A percentile compares a stretch with the other conserved stretches of the same genome.
phyloP scores from a whole-genome alignment of 2,113 vertebrate species.

The Perognathus longimembris region DNA sequence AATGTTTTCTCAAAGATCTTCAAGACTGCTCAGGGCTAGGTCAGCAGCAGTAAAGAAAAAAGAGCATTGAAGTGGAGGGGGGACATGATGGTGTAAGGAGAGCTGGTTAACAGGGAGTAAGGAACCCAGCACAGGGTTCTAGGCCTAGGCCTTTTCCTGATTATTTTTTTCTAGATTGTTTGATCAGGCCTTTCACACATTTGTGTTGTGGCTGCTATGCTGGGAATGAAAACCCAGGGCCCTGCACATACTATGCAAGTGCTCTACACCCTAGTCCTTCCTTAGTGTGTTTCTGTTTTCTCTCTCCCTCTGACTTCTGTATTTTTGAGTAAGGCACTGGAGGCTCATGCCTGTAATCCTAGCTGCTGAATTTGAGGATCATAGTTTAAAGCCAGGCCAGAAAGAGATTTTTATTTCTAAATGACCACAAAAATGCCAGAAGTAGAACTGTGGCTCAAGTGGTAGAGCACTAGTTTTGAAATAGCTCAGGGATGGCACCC shows the following conservation, averaged over 20 bases:
- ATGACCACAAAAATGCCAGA: too few species aligned
- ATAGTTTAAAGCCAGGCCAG: too few species aligned
- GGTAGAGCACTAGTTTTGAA: too few species aligned
- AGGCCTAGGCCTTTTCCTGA: neutral
- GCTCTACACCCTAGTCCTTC: neutral
- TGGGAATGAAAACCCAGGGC: neutral
- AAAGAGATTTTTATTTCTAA: too few species aligned
- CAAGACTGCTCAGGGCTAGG: neutral
- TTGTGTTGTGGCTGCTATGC: neutral
- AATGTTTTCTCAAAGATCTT: neutral
- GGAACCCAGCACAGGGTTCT: neutral
- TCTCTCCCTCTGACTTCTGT: neutral
- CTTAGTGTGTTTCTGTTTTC: neutral
- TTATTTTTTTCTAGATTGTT: too few species aligned
- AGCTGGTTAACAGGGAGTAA: rapidly evolving
- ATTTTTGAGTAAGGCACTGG: too few species aligned
- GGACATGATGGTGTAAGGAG: neutral
- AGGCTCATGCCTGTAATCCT: too few species aligned
- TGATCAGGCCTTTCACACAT: neutral
- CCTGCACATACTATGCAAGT: neutral
- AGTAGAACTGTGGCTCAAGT: too few species aligned
- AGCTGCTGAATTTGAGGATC: too few species aligned
- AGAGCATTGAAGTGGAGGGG: neutral
- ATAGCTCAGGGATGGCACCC: too few species aligned
- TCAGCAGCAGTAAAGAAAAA: rapidly evolving